Percentiles rank a stretch among this genome's conserved stretches.
Evolutionary conservation across 1,140 invertebrate species (phyloP).

Genomic region (Chymomyza costata): DNA sequence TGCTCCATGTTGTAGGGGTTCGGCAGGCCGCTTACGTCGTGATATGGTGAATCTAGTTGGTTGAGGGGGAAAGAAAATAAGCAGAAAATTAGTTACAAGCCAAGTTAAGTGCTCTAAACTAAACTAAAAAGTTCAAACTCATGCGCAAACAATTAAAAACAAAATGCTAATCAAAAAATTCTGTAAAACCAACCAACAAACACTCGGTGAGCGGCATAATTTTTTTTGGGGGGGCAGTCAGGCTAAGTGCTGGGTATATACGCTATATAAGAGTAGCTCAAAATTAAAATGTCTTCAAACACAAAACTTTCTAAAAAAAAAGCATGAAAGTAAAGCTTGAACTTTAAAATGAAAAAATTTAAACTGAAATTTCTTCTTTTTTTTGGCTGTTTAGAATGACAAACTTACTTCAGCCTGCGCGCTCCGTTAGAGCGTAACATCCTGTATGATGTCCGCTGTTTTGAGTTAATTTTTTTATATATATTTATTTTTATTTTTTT

Average conservation of each 20-base stretch:
- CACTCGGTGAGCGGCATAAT: conserved; percentile 18
- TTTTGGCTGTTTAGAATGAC: conserved; percentile 12
- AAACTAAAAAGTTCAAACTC: conserved; percentile 42
- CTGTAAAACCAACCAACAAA: conserved; percentile 12
- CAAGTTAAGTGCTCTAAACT: not conserved
- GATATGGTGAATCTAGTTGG: conserved; percentile 90
- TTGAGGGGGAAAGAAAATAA: conserved; percentile 9
- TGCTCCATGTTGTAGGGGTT: conserved; percentile 88
- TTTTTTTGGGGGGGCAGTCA: too few relatives aligned
- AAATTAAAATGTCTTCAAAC: conserved; percentile 10
- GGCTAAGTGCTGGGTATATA: conserved; percentile 26
- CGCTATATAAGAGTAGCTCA: conserved; percentile 22
- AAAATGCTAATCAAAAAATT: conserved; percentile 39
- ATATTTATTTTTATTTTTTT: conserved; percentile 9
- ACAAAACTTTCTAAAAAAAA: conserved; percentile 25
- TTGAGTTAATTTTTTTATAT: conserved; percentile 13
- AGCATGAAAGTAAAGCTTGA: conserved; percentile 4
- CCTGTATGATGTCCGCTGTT: conserved; percentile 74
- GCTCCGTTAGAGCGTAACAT: conserved; percentile 75
- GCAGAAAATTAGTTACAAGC: conserved; percentile 56
- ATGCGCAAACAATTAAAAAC: conserved; percentile 71
- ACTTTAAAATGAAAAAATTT: conserved; percentile 14
- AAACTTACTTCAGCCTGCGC: conserved; percentile 74
- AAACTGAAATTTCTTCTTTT: conserved; percentile 24
- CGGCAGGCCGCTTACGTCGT: conserved; percentile 92